Conservation (phyloP, 2,797 vertebrate genomes). For the Muraenolepis orangiensis region DNA sequence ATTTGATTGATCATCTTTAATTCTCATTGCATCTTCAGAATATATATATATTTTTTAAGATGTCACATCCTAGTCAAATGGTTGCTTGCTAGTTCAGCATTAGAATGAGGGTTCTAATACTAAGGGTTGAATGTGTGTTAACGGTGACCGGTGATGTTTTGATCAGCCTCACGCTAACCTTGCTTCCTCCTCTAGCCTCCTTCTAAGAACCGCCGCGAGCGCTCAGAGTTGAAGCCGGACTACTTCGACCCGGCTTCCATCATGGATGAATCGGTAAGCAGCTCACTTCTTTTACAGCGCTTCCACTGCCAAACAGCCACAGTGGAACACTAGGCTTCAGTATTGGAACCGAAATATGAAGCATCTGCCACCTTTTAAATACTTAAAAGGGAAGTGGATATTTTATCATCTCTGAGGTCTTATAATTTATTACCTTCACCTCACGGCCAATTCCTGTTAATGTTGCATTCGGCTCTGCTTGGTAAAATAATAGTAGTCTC, state of each 20-base stretch:
- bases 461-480: background rate
- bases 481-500: background rate
- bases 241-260: conserved; percentile 99
- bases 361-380: background rate
- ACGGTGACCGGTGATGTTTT: background rate
- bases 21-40: background rate
- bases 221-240: conserved; percentile 98
- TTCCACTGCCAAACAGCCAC: background rate
- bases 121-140: background rate
- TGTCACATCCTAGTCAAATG: background rate
- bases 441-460: background rate
- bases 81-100: background rate
- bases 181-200: conserved; percentile 80
- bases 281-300: background rate
- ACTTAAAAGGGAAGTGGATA: background rate
- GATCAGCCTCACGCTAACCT: background rate
- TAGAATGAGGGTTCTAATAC: background rate
- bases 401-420: background rate
- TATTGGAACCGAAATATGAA: background rate
- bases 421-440: background rate
- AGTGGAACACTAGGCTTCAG: background rate
- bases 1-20: background rate
- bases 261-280: conserved; percentile 99
- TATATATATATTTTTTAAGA: background rate
- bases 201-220: conserved; percentile 96